Base-by-base conservation (phyloP, 2,113 vertebrate genomes). In the Trematocara zebra region DNA sequence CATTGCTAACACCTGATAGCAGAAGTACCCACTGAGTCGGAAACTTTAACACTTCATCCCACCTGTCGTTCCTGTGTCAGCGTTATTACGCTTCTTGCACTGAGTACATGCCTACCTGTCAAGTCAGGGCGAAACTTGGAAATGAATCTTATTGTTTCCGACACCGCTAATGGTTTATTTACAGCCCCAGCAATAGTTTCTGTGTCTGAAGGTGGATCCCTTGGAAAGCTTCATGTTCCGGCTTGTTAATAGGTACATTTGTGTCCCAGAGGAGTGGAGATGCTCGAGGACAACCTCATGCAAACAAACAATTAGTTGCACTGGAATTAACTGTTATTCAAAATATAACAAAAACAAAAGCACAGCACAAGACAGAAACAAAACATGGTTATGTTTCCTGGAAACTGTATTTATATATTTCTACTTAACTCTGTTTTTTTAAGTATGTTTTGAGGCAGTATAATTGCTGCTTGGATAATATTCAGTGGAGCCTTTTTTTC, bases 91-190 rank as follows among this genome's bases (percentile, higher is more conserved):
- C 42, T 78, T 53, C 52, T 83, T 20, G 81, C 74, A 80, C 64
- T 40, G 4, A 61, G 10, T 67, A 3, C 74, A 85, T 78, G 42
- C 26, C 87, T 57, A 61, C 54, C 87, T 59, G 52, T 87, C 80
- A 83, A 80, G 82, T 90, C 83, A 18, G 17, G 33, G 3, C n/a
- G 10, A 85, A 42, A 61, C 57, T 85, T 82, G 35, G 28, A 88
- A 86, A 92, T 91, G 18, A 91, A 54, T 86, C 81, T 90, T 83
- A 90, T 93, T 91, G 88, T 94, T 93, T 94, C 86, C 85, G 90
- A 90, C 59, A 35, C 23, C 35, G 82, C 90, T 90, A 92, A 92
- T 94, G 85, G 95, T 94, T 93, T 92, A 95, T 94, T 95, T 90
- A 90, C 87, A 86, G 78, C 81, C 83, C 85, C 49, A 44, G 80